Base-by-base conservation (phyloP, 2,113 vertebrate genomes). In the Aptenodytes forsteri region DNA sequence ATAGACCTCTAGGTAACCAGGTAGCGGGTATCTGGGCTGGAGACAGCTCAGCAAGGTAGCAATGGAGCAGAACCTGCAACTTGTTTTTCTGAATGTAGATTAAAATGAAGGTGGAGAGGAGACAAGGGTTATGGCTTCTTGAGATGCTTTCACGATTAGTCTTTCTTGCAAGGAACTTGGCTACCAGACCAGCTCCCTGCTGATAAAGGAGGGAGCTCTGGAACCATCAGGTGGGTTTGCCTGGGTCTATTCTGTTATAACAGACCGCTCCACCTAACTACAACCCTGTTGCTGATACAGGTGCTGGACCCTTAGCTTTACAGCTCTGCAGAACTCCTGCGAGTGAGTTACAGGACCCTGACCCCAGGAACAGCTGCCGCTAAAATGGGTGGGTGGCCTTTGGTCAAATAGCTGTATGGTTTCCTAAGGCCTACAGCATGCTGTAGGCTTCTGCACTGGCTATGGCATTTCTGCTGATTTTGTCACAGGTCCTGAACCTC, bases 331-430 rank as follows among this genome's bases (percentile, higher is more conserved):
- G 25, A 47, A 26, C 18, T 42, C 15, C 77, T 42, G 16, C 6
- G 5, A 32, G 20, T 4, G 34, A 55, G 29, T 23, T 55, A n/a
- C 49, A 61, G 47, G 40, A 42, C 30, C 16, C 20, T 0, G 0
- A 26, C 14, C 16, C 32, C 34, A 10, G 23, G 52, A 42, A 26
- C 21, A 38, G 70, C 42, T 42, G 36, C 77, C 44, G 42, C 78
- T 16, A 29, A 11, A 56, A 44, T 0, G 0, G 21, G 7, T 12
- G 22, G 32, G 32, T 46, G 27, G 36, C 38, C 13, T 72, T 72
- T 34, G 8, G 20, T 36, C 36, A 25, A 32, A 29, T 5, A 44
- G 36, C 59, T 50, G 15, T 6, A 32, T 64, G 58, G 30, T 46
- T 52, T 25, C 50, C 36, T 1, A 16, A 26, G n/a, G 49, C 30